Conservation (phyloP, 2,797 vertebrate species). For the Sebastolobus alascanus region DNA sequence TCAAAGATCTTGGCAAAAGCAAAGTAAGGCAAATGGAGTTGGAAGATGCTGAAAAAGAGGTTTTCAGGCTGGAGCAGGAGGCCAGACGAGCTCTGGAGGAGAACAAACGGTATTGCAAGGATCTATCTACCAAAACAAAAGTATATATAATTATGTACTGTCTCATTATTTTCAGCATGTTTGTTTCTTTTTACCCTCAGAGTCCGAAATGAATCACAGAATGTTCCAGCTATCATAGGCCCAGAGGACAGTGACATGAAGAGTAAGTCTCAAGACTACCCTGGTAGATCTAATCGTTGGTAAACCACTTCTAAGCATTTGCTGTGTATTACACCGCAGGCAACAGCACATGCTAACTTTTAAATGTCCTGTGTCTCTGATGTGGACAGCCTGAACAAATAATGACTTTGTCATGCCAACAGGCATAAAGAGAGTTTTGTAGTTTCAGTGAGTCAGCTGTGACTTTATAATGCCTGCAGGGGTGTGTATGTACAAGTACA, state of each 20-base stretch:
- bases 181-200: slow-evolving; percentile 55
- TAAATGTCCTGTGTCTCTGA: slow-evolving; percentile 14
- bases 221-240: slow-evolving; percentile 7
- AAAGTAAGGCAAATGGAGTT: slow-evolving; percentile 52
- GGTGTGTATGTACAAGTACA: slow-evolving; percentile 11
- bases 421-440: slow-evolving; percentile 34
- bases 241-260: slow-evolving; percentile 41
- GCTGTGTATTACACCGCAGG: slow-evolving; percentile 13
- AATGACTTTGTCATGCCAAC: slow-evolving; percentile 39
- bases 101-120: slow-evolving; percentile 72
- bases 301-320: slow-evolving; percentile 33
- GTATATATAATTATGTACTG: background rate
- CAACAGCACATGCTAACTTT: slow-evolving; percentile 42
- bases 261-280: slow-evolving; percentile 50
- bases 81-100: slow-evolving; percentile 63
- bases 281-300: slow-evolving; percentile 19
- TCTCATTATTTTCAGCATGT: background rate
- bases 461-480: slow-evolving; percentile 28
- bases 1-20: slow-evolving; percentile 33
- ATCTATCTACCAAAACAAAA: slow-evolving; percentile 3
- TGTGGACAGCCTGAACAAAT: slow-evolving; percentile 45
- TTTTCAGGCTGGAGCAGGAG: slow-evolving; percentile 67
- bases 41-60: slow-evolving; percentile 55
- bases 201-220: slow-evolving; percentile 72
- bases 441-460: slow-evolving; percentile 29